These are phyloP conservation scores for Ophioninae sp. DNA, from an alignment of 2,888 invertebrate species.

Conservation along the genomic window DNA sequence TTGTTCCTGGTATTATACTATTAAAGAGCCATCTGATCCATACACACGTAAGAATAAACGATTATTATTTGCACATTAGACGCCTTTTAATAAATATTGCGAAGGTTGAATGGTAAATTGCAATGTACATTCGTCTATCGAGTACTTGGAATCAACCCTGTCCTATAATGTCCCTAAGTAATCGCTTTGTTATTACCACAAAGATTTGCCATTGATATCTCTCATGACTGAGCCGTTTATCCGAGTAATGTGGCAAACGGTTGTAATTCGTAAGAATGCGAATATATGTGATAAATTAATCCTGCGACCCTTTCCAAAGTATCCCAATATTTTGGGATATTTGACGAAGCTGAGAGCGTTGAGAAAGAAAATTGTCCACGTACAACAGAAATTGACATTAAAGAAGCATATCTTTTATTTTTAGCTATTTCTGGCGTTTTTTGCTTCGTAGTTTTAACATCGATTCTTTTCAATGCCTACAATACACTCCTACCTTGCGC, in stretches of 20 bases:
- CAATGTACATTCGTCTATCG: not conserved
- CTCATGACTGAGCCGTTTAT: not conserved
- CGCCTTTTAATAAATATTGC: not conserved
- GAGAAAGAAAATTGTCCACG: not conserved
- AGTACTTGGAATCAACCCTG: not conserved
- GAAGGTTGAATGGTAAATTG: not conserved
- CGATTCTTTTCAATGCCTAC: constrained; percentile 25
- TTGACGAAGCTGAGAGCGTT: not conserved
- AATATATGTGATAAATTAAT: not conserved
- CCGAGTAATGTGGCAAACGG: not conserved
- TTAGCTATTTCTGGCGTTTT: constrained; percentile 74
- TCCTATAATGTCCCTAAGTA: not conserved
- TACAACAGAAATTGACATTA: not conserved
- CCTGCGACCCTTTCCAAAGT: not conserved
- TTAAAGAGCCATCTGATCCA: constrained; percentile 72
- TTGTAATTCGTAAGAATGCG: not conserved
- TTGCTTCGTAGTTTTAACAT: constrained; percentile 66
- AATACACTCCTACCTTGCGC: constrained; percentile 44
- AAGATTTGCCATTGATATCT: not conserved
- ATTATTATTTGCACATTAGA: not conserved
- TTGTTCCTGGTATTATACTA: constrained; percentile 73
- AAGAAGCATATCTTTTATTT: constrained; percentile 58
- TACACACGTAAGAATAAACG: constrained; percentile 76
- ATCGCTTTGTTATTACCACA: not conserved
- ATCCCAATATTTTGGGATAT: not conserved